phyloP scores from a whole-genome alignment of 2,797 vertebrate species.

The Anguilla anguilla region DNA sequence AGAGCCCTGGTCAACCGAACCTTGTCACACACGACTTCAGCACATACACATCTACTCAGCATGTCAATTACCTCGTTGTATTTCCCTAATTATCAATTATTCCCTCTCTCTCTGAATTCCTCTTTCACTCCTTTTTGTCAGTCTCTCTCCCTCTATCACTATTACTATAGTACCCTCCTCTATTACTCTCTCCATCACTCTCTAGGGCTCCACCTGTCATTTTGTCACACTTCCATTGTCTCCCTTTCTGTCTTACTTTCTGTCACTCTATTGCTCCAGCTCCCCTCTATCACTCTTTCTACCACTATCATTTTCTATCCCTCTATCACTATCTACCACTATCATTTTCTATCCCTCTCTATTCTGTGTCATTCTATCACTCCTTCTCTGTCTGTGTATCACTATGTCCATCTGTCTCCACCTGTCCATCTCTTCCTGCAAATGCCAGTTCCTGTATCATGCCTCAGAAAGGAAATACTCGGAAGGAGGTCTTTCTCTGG shows the following conservation, averaged over 20 bases:
- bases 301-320: background rate
- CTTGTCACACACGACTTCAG: background rate
- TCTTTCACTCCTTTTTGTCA: too few species aligned
- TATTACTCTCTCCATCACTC: too few species aligned
- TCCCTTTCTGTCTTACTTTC: background rate
- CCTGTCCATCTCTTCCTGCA: background rate
- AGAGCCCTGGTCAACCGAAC: background rate
- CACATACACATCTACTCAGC: background rate
- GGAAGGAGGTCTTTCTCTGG: background rate
- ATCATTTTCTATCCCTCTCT: background rate
- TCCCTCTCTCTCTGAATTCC: too few species aligned
- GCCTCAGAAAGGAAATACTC: background rate
- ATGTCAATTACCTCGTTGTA: background rate
- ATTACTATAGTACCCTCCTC: too few species aligned
- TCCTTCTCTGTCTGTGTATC: background rate
- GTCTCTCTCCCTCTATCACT: too few species aligned
- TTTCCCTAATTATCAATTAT: too few species aligned
- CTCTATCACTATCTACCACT: background rate
- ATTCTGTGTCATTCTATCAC: background rate
- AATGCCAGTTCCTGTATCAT: background rate
- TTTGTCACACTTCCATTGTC: background rate
- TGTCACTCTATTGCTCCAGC: background rate
- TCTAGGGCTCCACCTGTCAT: too few species aligned
- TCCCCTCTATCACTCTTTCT: background rate
- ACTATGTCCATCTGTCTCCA: background rate